phyloP scores from a whole-genome alignment of 2,888 invertebrate species.

The Acrobeloides nanus region DNA sequence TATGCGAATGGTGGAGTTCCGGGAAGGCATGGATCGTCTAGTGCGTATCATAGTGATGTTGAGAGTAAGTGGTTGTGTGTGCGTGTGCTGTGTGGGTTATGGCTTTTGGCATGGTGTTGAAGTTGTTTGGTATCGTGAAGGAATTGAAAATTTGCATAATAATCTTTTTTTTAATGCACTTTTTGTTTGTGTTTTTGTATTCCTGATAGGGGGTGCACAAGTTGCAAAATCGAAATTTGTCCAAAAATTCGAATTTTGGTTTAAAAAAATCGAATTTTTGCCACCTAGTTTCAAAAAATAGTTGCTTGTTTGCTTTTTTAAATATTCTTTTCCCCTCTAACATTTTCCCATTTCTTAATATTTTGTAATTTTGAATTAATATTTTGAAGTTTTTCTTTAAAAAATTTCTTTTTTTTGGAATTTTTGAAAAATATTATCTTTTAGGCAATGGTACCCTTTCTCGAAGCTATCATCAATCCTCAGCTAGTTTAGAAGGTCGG shows the following conservation, averaged over 20 bases:
- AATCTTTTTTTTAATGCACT: conserved; percentile 2
- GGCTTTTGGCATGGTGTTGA: too few species aligned
- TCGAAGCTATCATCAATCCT: conserved; percentile 48
- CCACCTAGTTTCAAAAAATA: too few species aligned
- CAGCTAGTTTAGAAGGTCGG: conserved; percentile 40
- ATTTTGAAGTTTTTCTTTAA: background rate
- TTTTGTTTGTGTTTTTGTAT: background rate
- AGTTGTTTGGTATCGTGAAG: background rate
- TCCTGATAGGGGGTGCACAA: background rate
- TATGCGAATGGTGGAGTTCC: conserved; percentile 3
- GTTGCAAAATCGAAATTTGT: too few species aligned
- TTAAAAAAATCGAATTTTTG: too few species aligned
- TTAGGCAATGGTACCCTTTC: conserved; percentile 40
- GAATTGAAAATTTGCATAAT: background rate
- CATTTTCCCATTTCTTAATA: too few species aligned
- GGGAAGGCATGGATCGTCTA: conserved; percentile 8
- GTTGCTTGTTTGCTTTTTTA: too few species aligned
- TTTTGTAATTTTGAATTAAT: too few species aligned
- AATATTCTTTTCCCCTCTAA: too few species aligned
- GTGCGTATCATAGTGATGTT: conserved; percentile 15
- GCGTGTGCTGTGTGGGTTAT: conserved; percentile 5
- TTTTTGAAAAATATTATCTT: conserved; percentile 11
- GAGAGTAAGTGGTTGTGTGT: conserved; percentile 11
- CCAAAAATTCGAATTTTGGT: too few species aligned
- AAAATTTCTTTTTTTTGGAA: conserved; percentile 1